Evolutionary conservation across 2,113 vertebrate genomes (phyloP).

Genomic region (Urocitellus parryii): DNA sequence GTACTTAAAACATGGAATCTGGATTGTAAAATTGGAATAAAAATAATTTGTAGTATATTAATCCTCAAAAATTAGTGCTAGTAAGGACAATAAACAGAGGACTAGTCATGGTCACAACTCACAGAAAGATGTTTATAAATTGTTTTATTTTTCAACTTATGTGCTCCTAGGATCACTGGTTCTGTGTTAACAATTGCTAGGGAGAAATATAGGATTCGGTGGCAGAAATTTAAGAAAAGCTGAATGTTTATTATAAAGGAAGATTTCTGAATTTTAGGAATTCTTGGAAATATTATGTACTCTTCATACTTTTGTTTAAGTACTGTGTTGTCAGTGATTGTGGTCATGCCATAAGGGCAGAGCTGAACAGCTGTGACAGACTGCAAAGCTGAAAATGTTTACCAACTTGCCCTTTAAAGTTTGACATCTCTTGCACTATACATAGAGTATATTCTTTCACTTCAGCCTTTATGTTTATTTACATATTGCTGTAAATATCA

Average conservation of each 20-base stretch:
- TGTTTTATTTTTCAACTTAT: neutral
- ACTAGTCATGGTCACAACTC: too few relatives aligned
- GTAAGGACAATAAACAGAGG: neutral
- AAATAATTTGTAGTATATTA: neutral
- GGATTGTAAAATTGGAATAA: neutral
- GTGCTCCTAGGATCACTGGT: neutral
- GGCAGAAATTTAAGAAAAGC: neutral
- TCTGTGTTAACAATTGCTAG: conserved; percentile 15
- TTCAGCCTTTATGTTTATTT: neutral
- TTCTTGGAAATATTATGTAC: neutral
- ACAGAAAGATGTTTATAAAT: neutral
- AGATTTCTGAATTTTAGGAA: neutral
- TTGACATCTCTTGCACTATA: neutral
- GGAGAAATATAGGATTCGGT: neutral
- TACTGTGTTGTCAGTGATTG: neutral
- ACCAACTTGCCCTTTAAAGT: neutral
- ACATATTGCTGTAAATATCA: neutral
- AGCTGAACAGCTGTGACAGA: neutral
- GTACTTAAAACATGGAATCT: neutral
- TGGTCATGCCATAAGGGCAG: neutral
- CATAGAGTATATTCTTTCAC: neutral
- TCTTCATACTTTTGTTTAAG: neutral
- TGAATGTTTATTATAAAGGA: conserved; percentile 14
- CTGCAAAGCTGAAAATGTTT: neutral
- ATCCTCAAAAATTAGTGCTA: neutral